These are phyloP conservation scores for Mormyrops boulengeri DNA, from an alignment of 2,797 vertebrate genomes.

Conservation along the genomic window DNA sequence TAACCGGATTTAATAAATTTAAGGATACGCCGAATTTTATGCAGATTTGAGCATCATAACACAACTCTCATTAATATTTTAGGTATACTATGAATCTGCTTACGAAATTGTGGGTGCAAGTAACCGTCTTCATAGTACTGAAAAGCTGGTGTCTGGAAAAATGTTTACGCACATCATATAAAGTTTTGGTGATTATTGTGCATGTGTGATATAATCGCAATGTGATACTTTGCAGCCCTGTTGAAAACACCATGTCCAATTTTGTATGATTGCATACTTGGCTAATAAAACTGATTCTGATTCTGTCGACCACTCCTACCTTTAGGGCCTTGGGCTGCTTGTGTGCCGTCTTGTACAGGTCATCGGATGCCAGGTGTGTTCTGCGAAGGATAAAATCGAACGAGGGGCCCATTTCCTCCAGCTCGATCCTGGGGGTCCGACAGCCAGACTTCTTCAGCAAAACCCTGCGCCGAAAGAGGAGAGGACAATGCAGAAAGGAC, in stretches of 20 bases:
- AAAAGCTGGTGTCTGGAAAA: neutral
- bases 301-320: slow-evolving; percentile 52
- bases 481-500: neutral
- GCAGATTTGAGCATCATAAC: neutral
- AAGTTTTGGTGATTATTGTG: neutral
- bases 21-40: neutral
- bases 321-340: slow-evolving; percentile 79
- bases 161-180: neutral
- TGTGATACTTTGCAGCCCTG: neutral
- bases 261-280: neutral
- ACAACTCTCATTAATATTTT: neutral
- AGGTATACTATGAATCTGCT: neutral
- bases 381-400: slow-evolving; percentile 81
- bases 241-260: neutral
- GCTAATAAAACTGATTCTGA: neutral
- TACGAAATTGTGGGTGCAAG: neutral
- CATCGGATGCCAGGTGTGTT: slow-evolving; percentile 86
- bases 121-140: neutral
- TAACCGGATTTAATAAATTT: neutral
- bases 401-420: slow-evolving; percentile 91
- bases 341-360: slow-evolving; percentile 80
- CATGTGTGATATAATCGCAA: neutral
- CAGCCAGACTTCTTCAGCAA: slow-evolving; percentile 93
- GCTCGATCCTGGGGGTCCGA: slow-evolving; percentile 82
- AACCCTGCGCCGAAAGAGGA: slow-evolving; percentile 50